phyloP scores from a whole-genome alignment of 1,140 invertebrate genomes.

The Zaprionus lachaisei region DNA sequence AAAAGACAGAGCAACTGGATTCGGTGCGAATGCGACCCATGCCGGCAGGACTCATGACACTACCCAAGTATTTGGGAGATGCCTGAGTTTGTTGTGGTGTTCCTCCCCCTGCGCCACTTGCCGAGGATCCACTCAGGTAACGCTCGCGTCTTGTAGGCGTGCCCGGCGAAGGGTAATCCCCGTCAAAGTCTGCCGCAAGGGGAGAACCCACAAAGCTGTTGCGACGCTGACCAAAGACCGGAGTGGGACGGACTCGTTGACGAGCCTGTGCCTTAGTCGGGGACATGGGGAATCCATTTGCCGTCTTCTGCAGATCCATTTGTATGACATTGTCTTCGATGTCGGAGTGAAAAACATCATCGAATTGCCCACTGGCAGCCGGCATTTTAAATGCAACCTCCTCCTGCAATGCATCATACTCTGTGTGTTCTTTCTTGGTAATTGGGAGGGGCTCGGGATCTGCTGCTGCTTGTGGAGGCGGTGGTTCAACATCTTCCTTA shows the following conservation, averaged over 20 bases:
- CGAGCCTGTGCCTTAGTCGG: conserved; percentile 65
- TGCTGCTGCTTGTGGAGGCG: conserved; percentile 4
- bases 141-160: conserved; percentile 72
- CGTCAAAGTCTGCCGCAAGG: conserved; percentile 58
- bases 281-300: conserved; percentile 66
- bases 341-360: conserved; percentile 71
- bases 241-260: conserved; percentile 65
- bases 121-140: conserved; percentile 66
- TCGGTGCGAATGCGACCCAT: conserved; percentile 84
- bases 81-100: conserved; percentile 47
- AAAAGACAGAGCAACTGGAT: conserved; percentile 83
- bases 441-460: conserved; percentile 9
- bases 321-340: conserved; percentile 80
- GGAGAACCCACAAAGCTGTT: conserved; percentile 84
- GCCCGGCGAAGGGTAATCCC: conserved; percentile 78
- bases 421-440: conserved; percentile 35
- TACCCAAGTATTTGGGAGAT: conserved; percentile 64
- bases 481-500: conserved; percentile 49
- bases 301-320: conserved; percentile 73
- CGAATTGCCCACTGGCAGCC: conserved; percentile 46
- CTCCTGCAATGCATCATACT: conserved; percentile 39
- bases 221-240: conserved; percentile 81
- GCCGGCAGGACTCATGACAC: conserved; percentile 64
- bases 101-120: conserved; percentile 31
- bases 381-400: conserved; percentile 71